Base-by-base conservation (phyloP, 2,113 vertebrate genomes). In the Xenotilapia flavipinnis region DNA sequence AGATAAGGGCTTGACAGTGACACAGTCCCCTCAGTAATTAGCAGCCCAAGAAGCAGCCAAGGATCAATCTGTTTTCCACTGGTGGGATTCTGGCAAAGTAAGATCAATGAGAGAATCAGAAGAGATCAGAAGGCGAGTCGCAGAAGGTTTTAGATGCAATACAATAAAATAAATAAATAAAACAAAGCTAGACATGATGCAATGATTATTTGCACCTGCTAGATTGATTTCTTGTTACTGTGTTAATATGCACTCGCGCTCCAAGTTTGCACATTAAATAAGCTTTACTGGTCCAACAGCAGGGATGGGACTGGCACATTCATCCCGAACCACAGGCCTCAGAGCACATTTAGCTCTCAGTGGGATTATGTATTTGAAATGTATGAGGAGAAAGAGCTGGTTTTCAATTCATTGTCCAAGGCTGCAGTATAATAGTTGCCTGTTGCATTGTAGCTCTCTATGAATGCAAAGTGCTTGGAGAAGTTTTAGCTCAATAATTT, bases 21-120 rank as follows among this genome's bases (percentile, higher is more conserved):
- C 95, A 93, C 92, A 80, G 92, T 93, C 92, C 89, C 92, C 90
- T 91, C 92, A 89, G 94, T 95, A 95, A 96, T 96, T 96, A 96
- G 94, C 93, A 90, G 93, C 88, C 93, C 93, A 89, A 90, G 88
- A 84, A 90, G 93, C 79, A 94, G 89, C 92, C 92, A 91, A 89
- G 90, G 93, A 94, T 95, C 94, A 93, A 95, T 94, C 91, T 85
- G 90, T 91, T 95, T 92, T 94, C 91, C 85, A 91, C 83, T 86
- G 90, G 89, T 91, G 82, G 89, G 89, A 91, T 90, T 90, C 89
- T 87, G 85, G 89, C 85, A 91, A 90, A 83, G 79, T 73, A 21
- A 84, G 90, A 94, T 95, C 94, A 89, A 94, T 95, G 86, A 82
- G 21, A 58, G 89, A 81, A 87, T 87, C 80, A 81, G 86, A 73